A percentile compares a stretch with the other conserved stretches of the same genome.
phyloP scores from a whole-genome alignment of 2,113 vertebrate genomes.

The Thunnus thynnus region DNA sequence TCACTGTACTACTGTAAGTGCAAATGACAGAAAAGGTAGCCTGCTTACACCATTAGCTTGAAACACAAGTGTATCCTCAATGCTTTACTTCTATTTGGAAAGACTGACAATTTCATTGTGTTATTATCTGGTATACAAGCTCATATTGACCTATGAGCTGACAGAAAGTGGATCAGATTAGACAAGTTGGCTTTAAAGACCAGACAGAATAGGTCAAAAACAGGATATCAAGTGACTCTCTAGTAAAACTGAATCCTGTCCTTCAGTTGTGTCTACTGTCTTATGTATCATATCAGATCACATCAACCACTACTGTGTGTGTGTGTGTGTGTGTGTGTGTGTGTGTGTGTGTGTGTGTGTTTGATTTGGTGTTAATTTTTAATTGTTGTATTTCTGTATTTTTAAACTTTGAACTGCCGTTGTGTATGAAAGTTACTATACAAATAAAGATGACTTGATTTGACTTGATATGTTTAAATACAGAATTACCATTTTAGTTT shows the following conservation, averaged over 20 bases:
- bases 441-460: too few relatives aligned
- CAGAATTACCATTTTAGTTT: not conserved
- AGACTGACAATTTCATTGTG: conserved; percentile 1
- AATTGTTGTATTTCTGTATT: too few relatives aligned
- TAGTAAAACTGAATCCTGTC: not conserved
- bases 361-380: too few relatives aligned
- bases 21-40: conserved; percentile 9
- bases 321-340: too few relatives aligned
- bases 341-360: too few relatives aligned
- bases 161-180: conserved; percentile 15
- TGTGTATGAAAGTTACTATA: too few relatives aligned
- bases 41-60: conserved; percentile 15
- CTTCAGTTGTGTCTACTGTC: not conserved
- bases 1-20: conserved; percentile 31
- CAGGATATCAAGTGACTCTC: not conserved
- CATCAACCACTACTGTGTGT: too few relatives aligned
- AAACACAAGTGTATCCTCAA: conserved; percentile 17
- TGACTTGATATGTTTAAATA: not conserved
- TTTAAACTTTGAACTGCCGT: too few relatives aligned
- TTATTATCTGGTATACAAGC: conserved; percentile 21
- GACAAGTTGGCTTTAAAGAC: conserved; percentile 17
- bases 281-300: not conserved
- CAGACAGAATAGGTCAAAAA: not conserved
- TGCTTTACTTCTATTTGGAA: conserved; percentile 20
- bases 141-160: not conserved